Evolutionary conservation across 2,888 invertebrate species (phyloP), one percentile per base, ranked within the genome.

Genomic region (Cantharis nigra): DNA sequence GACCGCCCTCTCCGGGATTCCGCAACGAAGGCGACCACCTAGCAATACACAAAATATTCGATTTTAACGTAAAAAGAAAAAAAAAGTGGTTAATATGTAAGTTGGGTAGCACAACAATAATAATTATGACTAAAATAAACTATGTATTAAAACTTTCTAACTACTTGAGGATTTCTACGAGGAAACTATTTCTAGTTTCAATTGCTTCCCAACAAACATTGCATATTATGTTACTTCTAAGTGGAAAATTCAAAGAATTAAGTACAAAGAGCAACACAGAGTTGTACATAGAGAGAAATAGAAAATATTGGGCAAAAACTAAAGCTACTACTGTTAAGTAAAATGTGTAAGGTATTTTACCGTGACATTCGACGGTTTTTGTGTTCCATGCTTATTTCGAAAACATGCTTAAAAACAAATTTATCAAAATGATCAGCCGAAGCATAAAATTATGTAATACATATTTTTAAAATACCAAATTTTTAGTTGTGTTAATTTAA

Each of bases 11-110:
- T 84, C 91, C 92, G 87, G 91, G 89, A 85, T 92, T 87, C 82
- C 94, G 91, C 86, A 93, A 90, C 80, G 93, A 93, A 81, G 93
- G 94, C 74, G 94, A 93, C 92, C 93, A 94, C 89, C 94, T 94
- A 71, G n/a, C 71, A 62, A 23, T 33, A 20, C 65, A 30, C 63
- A 74, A 71, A 33, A 69, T 14, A 69, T 33, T 20, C 69, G 7
- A 69, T 28, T 16, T 30, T 28, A 30, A 69, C 5, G n/a, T 67
- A 13, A 23, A 67, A 26, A 13, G 3, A 20, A 13, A 67, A 67
- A 67, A 67, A 3, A 11, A n/a, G 5, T 23, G 65, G 9, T 67
- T 20, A 13, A 23, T 28, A 74, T 71, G 70, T 67, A 67, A 69
- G 70, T 74, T 78, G 77, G 74, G 76, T 65, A 69, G 74, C 71